Conservation (phyloP, 1,140 invertebrate genomes). For the Philaenus spumarius region DNA sequence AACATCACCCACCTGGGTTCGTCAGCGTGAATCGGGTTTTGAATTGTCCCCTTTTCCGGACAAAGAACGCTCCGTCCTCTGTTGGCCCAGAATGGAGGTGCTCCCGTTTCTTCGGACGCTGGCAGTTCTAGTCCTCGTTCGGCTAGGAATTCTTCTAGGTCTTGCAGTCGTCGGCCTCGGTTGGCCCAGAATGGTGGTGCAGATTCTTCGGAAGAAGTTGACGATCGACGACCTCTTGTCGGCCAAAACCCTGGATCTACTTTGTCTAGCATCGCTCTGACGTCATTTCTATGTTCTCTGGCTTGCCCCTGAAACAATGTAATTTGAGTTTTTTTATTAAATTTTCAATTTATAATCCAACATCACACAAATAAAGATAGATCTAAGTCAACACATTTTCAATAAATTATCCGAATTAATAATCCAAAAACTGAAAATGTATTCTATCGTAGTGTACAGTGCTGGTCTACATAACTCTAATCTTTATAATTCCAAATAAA, state of each 20-base stretch:
- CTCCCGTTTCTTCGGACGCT: neutral
- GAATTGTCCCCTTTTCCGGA: constrained; percentile 12
- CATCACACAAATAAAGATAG: no score
- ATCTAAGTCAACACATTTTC: no score
- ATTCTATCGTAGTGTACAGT: no score
- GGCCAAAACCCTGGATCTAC: constrained; percentile 26
- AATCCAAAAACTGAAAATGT: no score
- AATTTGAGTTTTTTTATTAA: no score
- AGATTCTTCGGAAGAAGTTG: constrained; percentile 1
- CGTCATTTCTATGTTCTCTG: constrained; percentile 17
- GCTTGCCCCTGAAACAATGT: no score
- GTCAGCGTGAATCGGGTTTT: constrained; percentile 18
- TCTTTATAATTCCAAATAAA: no score
- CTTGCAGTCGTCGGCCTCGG: constrained; percentile 4
- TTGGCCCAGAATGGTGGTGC: constrained; percentile 18
- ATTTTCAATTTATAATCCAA: no score
- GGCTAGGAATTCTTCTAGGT: constrained; percentile 1
- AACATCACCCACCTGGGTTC: constrained; percentile 24
- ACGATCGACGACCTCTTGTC: constrained; percentile 18
- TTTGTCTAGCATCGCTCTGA: constrained; percentile 21
- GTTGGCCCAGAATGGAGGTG: constrained; percentile 16
- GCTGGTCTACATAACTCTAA: no score
- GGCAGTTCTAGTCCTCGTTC: neutral
- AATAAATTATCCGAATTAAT: no score
- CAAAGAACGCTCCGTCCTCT: constrained; percentile 2